Percentiles rank a stretch among this genome's conserved stretches.
These are phyloP conservation scores for Psix sp. DNA, from an alignment of 1,140 invertebrate genomes.

Conservation along the genomic window DNA sequence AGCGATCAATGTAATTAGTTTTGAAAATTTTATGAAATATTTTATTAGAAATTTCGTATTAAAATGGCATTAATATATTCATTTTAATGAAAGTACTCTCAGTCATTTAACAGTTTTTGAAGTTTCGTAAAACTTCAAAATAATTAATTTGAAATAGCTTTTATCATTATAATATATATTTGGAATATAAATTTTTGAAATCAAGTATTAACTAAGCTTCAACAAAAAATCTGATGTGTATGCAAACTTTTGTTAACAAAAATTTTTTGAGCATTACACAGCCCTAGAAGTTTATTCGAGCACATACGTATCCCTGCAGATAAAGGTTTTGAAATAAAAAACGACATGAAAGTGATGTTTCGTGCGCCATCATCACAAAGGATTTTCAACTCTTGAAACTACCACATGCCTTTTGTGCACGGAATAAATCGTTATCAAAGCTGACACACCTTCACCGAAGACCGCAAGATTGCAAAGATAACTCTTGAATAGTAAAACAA, in stretches of 20 bases:
- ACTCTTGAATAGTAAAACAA: conserved; percentile 53
- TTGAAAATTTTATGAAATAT: too few relatives aligned
- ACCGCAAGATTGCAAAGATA: conserved; percentile 30
- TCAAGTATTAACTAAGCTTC: too few relatives aligned
- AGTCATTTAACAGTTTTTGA: too few relatives aligned
- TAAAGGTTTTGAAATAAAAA: conserved; percentile 32
- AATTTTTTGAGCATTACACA: conserved; percentile 2
- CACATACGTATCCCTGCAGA: conserved; percentile 12
- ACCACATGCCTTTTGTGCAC: conserved; percentile 54
- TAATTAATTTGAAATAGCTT: too few relatives aligned
- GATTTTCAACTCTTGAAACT: conserved; percentile 51
- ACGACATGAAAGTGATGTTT: conserved; percentile 43
- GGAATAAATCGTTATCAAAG: conserved; percentile 63
- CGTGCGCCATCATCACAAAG: conserved; percentile 32
- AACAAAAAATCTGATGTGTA: too few relatives aligned
- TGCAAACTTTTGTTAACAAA: too few relatives aligned
- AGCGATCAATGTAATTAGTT: too few relatives aligned
- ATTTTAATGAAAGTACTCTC: too few relatives aligned
- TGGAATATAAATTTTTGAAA: too few relatives aligned
- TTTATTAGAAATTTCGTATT: too few relatives aligned
- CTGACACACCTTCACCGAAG: conserved; percentile 53
- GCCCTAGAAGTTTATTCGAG: conserved; percentile 8
- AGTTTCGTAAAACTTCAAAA: too few relatives aligned
- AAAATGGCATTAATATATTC: conserved; percentile 1
- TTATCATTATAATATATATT: too few relatives aligned